Evolutionary conservation across 1,140 invertebrate genomes (phyloP), one percentile per base, ranked within the genome.

Genomic region (Monochamus saltuarius): DNA sequence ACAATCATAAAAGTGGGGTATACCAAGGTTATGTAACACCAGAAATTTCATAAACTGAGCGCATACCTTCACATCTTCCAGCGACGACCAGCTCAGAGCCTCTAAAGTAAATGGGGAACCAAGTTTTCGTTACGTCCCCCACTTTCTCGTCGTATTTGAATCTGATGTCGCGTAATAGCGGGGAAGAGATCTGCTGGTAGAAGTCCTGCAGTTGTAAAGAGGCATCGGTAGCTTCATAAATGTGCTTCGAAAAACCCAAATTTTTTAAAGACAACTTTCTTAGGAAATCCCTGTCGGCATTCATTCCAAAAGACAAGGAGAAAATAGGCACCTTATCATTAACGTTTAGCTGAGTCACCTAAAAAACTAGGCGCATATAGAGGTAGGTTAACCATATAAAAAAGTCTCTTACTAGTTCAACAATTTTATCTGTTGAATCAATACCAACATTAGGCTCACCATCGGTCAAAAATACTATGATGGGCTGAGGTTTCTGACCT

Each of bases 171-270:
- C 6, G 22, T 6, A 29, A 29, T 1, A 89, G 70, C 4, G 87
- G 87, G 0, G 85, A 87, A 1, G 87, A 82, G 37, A 90, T 82
- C 75, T 88, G 83, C 42, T 81, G 78, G 76, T 88, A 90, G 76
- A 90, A 89, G 69, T 85, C 82, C 34, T 82, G 79, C 7, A 89
- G 77, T 73, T 90, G 87, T 17, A 88, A 73, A 53, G 82, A 80
- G 3, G 87, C 85, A 73, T 89, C 87, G 0, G 85, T 78, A 29
- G 82, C 87, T 75, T 87, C 87, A 71, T 89, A 89, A 82, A 29
- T 29, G 22, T 29, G 22, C 22, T 6, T 29, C 22, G 22, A 29
- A 6, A 29, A 29, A 29, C 22, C 22, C 22, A 29, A 6, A 6
- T 29, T 29, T 6, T 29, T 29, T 29, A 6, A 29, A 29, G 22